Base-by-base conservation (phyloP, 2,797 vertebrate genomes). In the Myiothlypis chrysogaster region DNA sequence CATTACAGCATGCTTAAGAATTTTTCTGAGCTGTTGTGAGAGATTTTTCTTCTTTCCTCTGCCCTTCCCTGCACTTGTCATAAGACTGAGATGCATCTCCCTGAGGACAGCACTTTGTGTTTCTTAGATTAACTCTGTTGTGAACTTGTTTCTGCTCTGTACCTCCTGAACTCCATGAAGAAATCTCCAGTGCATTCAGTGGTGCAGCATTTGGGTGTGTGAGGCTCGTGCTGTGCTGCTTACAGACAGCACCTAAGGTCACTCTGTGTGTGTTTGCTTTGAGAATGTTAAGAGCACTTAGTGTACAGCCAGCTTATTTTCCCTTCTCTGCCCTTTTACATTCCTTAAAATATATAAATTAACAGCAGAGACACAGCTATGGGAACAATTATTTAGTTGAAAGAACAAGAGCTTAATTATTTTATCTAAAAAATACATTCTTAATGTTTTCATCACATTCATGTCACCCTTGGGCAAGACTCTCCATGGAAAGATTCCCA, bases 181-280 rank as follows among this genome's bases (percentile, higher is more conserved):
- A 95, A 87, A 83, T 68, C 70, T 55, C 49, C 20, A 27, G 4
- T 41, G 50, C 52, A 46, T 80, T 80, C 66, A 80, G 75, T 32
- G 53, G 56, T 57, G 49, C 43, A 57, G 83, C 28, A 79, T 18
- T 87, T 0, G 3, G 49, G 49, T 57, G 35, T 2, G 4, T 55
- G 57, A 85, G 68, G 41, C 63, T 82, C 27, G 32, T 83, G 47
- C 23, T 2, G 3, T 52, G 64, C 72, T 76, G 52, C 53, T 92
- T 56, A 71, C 64, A 91, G 76, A 61, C 37, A 93, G 65, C 92
- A 89, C 46, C 27, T 96, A 35, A 92, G 86, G 92, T 91, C 86
- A 91, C 68, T 87, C 55, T 32, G 4, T 47, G 43, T 22, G 19
- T 93, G 12, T 87, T 95, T 94, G 43, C 87, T 89, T 76, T 78